A percentile compares a stretch with the other conserved stretches of the same genome.
phyloP scores from a whole-genome alignment of 2,888 invertebrate genomes.

The Myathropa florea region DNA sequence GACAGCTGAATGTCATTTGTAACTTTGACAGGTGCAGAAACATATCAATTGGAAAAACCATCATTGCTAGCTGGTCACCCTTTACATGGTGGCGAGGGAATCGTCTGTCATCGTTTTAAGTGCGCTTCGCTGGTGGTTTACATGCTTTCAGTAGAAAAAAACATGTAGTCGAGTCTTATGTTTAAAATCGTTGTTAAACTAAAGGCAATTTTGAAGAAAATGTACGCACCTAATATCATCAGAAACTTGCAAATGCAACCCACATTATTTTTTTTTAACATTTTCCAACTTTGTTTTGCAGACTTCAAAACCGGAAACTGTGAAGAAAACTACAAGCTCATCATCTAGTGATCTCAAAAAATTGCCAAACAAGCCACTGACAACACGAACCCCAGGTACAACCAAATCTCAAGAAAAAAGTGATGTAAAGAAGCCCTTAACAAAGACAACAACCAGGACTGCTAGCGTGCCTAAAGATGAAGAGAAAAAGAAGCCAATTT shows the following conservation, averaged over 20 bases:
- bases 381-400: background rate
- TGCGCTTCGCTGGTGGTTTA: no score
- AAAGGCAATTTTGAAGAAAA: background rate
- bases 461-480: conserved; percentile 49
- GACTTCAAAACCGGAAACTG: conserved; percentile 7
- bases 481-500: conserved; percentile 5
- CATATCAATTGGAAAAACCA: no score
- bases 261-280: background rate
- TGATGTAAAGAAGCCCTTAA: conserved; percentile 1
- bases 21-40: no score
- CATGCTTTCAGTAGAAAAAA: no score
- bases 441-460: conserved; percentile 9
- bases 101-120: no score
- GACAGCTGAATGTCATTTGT: no score
- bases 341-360: background rate
- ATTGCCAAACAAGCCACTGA: background rate
- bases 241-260: background rate
- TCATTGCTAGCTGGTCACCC: no score
- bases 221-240: background rate
- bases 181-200: background rate
- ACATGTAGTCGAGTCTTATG: no score
- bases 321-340: background rate
- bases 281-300: background rate
- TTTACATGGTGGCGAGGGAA: no score
- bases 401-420: background rate